Base-by-base conservation (phyloP, 2,797 vertebrate genomes). In the Mycteria americana region DNA sequence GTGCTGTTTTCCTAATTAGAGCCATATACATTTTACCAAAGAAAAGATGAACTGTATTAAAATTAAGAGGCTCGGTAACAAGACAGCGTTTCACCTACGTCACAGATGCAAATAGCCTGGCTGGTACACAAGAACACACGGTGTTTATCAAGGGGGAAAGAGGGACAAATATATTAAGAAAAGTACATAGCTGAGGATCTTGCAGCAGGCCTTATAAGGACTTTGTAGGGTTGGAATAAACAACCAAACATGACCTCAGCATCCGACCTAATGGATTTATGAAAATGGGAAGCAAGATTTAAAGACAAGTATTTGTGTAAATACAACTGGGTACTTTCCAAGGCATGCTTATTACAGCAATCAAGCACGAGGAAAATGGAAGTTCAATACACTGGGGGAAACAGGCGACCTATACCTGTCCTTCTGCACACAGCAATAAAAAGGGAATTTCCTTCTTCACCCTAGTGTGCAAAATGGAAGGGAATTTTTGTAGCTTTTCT, bases 241-340 rank as follows among this genome's bases (percentile, higher is more conserved):
- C 62, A 88, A 96, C 43, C 86, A 95, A 94, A 92, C 62, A 35
- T n/a, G 59, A 92, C 54, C 84, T 92, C 75, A 91, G 86, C 78
- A 93, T 93, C 74, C 89, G 92, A 96, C 75, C 92, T 31, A 88
- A 92, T 6, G 63, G 54, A 73, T 89, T 91, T 54, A 60, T 65
- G 39, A 89, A 94, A 92, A 86, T 59, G 35, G 60, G 74, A 92
- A 85, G 60, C 41, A 91, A 92, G 75, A 83, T 45, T 81, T 92
- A 65, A 83, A 92, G 84, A 74, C 33, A 79, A 92, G 17, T 35
- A 72, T n/a, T 87, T 81, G 78, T 73, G 30, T 57, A 92, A 83
- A 83, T 70, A 69, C 39, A 92, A 43, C 30, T 53, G 62, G 18
- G 39, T 59, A n/a, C 28, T 63, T 91, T 70, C 88, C 79, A 94